These are phyloP conservation scores for Sinocyclocheilus maitianheensis DNA, from an alignment of 2,113 vertebrate species.

Conservation along the genomic window DNA sequence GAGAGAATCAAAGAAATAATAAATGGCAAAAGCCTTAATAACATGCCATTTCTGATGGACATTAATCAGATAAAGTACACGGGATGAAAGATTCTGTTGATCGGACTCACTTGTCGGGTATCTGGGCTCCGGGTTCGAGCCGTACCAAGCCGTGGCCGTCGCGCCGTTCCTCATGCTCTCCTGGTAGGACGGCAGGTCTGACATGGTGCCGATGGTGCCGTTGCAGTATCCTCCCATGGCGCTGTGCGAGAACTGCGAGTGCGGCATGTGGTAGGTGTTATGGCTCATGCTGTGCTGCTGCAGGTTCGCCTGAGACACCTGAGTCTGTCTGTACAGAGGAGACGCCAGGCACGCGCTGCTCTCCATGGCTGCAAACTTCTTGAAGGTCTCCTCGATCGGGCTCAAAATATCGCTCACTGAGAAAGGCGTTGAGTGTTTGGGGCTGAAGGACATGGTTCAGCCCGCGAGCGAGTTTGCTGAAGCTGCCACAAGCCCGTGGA, in stretches of 20 bases:
- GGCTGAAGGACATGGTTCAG: slow-evolving; percentile 92
- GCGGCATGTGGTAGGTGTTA: slow-evolving; percentile 80
- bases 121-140: slow-evolving; percentile 82
- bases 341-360: slow-evolving; percentile 73
- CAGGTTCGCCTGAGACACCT: slow-evolving; percentile 73
- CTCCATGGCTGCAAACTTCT: slow-evolving; percentile 87
- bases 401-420: slow-evolving; percentile 91
- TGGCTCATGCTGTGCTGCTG: slow-evolving; percentile 74
- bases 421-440: slow-evolving; percentile 92
- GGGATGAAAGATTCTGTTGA: not conserved
- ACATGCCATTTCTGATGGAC: not conserved
- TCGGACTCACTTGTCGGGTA: slow-evolving; percentile 87
- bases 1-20: no score
- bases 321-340: slow-evolving; percentile 80
- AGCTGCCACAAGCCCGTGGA: slow-evolving; percentile 60
- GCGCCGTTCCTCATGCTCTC: slow-evolving; percentile 81
- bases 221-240: slow-evolving; percentile 85
- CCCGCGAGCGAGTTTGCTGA: slow-evolving; percentile 66
- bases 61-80: not conserved
- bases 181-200: slow-evolving; percentile 85
- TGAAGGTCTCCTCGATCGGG: slow-evolving; percentile 91
- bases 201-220: slow-evolving; percentile 81
- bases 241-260: slow-evolving; percentile 83
- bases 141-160: slow-evolving; percentile 83
- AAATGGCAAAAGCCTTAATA: not conserved